These are phyloP conservation scores for Iphiclides podalirius DNA, from an alignment of 2,888 invertebrate species.

Conservation along the genomic window DNA sequence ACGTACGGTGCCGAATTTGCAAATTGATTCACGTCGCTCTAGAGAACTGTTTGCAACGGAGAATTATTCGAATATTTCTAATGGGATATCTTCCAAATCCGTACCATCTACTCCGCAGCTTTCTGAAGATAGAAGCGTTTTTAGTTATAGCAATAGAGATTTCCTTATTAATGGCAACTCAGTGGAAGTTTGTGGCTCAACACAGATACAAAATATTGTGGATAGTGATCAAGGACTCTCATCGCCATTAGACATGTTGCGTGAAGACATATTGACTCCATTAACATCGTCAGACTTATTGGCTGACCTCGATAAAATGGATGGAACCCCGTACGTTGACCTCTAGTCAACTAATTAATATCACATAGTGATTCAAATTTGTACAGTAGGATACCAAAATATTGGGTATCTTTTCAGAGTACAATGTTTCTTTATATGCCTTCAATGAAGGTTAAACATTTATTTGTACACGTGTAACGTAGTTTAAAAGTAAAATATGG, in stretches of 20 bases:
- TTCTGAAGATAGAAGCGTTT: slow-evolving; percentile 71
- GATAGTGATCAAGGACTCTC: slow-evolving; percentile 51
- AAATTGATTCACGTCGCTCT: slow-evolving; percentile 63
- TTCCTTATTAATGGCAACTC: slow-evolving; percentile 83
- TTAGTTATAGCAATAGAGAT: slow-evolving; percentile 81
- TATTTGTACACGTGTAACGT: slow-evolving; percentile 41
- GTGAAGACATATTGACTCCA: slow-evolving; percentile 64
- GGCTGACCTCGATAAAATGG: slow-evolving; percentile 72
- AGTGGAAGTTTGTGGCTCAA: slow-evolving; percentile 59
- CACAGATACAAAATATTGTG: slow-evolving; percentile 49
- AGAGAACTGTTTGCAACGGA: slow-evolving; percentile 57
- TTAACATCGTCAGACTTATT: slow-evolving; percentile 60
- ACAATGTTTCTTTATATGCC: slow-evolving; percentile 66
- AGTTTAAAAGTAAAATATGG: slow-evolving; percentile 41
- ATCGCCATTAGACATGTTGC: slow-evolving; percentile 67
- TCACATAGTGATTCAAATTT: slow-evolving; percentile 50
- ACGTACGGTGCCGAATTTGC: slow-evolving; percentile 56
- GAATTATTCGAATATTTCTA: slow-evolving; percentile 49
- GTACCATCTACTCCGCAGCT: slow-evolving; percentile 88
- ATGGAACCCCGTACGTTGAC: slow-evolving; percentile 67
- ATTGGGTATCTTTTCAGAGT: slow-evolving; percentile 63
- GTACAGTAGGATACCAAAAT: slow-evolving; percentile 55
- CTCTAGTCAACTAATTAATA: slow-evolving; percentile 62
- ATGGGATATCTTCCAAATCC: slow-evolving; percentile 84
- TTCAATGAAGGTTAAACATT: slow-evolving; percentile 70